Conservation (phyloP, 2,113 vertebrate species). For the Hymenochirus boettgeri region DNA sequence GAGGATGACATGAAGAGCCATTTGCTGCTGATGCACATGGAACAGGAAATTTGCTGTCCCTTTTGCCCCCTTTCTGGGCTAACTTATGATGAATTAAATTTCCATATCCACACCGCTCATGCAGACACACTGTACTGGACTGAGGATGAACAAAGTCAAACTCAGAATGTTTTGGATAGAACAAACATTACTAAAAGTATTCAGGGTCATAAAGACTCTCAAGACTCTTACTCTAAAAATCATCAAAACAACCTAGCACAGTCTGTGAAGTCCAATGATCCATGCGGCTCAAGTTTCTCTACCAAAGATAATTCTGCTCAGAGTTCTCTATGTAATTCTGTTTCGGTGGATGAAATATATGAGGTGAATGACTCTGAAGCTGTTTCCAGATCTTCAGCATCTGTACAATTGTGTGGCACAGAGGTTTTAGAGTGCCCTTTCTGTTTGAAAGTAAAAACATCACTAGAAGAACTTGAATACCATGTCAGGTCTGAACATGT, state of each 20-base stretch:
- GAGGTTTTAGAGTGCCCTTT: conserved; percentile 52
- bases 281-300: not conserved
- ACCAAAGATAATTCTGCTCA: no score
- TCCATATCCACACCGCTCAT: conserved; percentile 64
- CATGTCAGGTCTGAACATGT: conserved; percentile 54
- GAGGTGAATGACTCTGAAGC: not conserved
- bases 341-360: not conserved
- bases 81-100: conserved; percentile 64
- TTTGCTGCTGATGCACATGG: conserved; percentile 58
- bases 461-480: conserved; percentile 51
- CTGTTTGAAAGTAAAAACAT: conserved; percentile 51
- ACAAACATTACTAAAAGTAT: no score
- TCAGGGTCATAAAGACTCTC: not conserved
- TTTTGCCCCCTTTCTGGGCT: conserved; percentile 65
- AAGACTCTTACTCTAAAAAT: not conserved
- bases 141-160: conserved; percentile 25
- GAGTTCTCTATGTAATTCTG: not conserved
- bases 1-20: conserved; percentile 68
- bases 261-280: not conserved
- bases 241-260: not conserved
- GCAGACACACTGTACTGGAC: conserved; percentile 50
- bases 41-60: conserved; percentile 60
- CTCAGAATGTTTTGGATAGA: no score
- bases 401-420: not conserved
- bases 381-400: not conserved